These are phyloP conservation scores for Danionella cerebrum DNA, from an alignment of 2,113 vertebrate genomes.

Conservation along the genomic window DNA sequence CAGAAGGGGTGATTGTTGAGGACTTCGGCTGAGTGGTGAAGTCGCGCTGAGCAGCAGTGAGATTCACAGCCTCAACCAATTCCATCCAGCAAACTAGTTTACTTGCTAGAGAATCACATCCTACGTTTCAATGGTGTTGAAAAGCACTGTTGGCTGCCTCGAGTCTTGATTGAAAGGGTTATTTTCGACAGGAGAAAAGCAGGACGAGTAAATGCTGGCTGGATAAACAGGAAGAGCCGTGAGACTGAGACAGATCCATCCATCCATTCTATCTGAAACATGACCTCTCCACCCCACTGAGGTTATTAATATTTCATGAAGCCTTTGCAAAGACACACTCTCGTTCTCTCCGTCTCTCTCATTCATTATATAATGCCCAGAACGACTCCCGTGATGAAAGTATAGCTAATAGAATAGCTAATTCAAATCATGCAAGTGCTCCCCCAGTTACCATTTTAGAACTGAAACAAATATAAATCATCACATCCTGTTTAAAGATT, in stretches of 20 bases:
- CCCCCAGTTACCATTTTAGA: neutral
- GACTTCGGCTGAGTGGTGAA: too few relatives aligned
- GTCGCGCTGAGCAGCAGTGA: too few relatives aligned
- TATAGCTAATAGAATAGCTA: neutral
- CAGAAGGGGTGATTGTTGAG: too few relatives aligned
- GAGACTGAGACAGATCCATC: conserved; percentile 13
- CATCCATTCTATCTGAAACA: conserved; percentile 15
- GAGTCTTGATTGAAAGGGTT: neutral
- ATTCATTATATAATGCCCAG: conserved; percentile 21
- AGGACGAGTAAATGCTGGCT: neutral
- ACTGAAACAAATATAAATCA: neutral
- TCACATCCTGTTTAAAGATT: conserved; percentile 14
- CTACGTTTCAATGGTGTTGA: neutral
- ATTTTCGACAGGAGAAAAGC: neutral
- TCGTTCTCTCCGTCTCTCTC: conserved; percentile 2
- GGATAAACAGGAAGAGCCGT: neutral
- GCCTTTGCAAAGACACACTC: neutral
- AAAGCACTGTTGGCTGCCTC: neutral
- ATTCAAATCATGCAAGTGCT: neutral
- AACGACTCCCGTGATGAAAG: neutral
- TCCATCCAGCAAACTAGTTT: neutral
- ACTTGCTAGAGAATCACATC: neutral
- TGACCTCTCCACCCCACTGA: conserved; percentile 11
- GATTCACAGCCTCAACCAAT: too few relatives aligned
- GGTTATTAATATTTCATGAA: conserved; percentile 28